These are phyloP conservation scores for Podabrus alpinus DNA, from an alignment of 2,888 invertebrate genomes.

Conservation along the genomic window DNA sequence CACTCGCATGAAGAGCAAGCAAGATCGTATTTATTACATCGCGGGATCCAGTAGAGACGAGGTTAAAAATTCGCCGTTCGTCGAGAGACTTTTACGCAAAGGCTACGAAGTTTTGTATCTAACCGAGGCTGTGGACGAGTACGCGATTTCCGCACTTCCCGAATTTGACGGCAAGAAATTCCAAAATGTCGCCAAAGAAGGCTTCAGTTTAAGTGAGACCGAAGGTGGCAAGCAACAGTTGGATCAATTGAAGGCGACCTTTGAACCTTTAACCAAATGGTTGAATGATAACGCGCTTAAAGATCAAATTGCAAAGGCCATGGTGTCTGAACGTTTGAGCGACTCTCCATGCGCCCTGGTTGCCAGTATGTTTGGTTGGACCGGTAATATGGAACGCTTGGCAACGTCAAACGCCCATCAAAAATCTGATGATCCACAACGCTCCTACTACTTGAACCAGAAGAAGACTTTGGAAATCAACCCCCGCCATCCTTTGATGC, in stretches of 20 bases:
- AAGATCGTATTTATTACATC: slow-evolving; percentile 95
- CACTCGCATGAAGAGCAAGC: slow-evolving; percentile 91
- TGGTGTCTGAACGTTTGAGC: slow-evolving; percentile 84
- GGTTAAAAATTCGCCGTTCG: slow-evolving; percentile 91
- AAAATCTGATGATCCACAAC: slow-evolving; percentile 90
- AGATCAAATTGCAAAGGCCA: slow-evolving; percentile 77
- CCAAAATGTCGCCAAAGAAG: slow-evolving; percentile 99
- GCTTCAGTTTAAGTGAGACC: slow-evolving; percentile 80
- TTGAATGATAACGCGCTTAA: slow-evolving; percentile 78
- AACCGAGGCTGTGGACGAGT: slow-evolving; percentile 97
- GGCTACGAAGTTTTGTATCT: slow-evolving; percentile 95
- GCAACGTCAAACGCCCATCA: slow-evolving; percentile 96
- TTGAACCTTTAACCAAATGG: slow-evolving; percentile 91
- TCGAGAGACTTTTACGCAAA: slow-evolving; percentile 88
- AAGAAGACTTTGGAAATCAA: slow-evolving; percentile 98
- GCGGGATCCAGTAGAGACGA: slow-evolving; percentile 87
- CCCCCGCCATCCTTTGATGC: slow-evolving; percentile 94
- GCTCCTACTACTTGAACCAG: slow-evolving; percentile 86
- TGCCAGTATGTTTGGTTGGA: slow-evolving; percentile 97
- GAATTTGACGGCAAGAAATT: slow-evolving; percentile 99
- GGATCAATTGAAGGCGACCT: slow-evolving; percentile 76
- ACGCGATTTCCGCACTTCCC: slow-evolving; percentile 92
- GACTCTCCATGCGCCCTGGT: slow-evolving; percentile 95
- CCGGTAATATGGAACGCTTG: slow-evolving; percentile 98
- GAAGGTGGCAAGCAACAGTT: slow-evolving; percentile 72